These are phyloP conservation scores for Tupiocoris notatus DNA, from an alignment of 2,888 invertebrate species.

Conservation along the genomic window DNA sequence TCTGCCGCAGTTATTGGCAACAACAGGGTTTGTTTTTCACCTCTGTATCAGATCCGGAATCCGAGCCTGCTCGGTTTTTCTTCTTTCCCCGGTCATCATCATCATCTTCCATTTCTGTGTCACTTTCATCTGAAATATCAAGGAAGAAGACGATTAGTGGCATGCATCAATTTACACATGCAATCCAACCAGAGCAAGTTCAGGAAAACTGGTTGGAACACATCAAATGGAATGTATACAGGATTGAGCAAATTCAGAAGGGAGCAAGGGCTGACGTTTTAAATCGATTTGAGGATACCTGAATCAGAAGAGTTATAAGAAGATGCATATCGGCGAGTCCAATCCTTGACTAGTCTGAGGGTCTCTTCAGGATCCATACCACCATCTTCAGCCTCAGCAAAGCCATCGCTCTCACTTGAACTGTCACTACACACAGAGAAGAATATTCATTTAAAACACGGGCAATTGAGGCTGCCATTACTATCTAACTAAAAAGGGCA, in stretches of 20 bases:
- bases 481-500: too few species aligned
- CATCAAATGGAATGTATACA: too few species aligned
- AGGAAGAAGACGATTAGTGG: too few species aligned
- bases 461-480: too few species aligned
- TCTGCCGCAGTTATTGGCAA: conserved; percentile 35
- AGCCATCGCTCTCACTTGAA: conserved; percentile 59
- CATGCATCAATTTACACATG: too few species aligned
- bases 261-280: too few species aligned
- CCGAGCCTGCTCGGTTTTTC: conserved; percentile 56
- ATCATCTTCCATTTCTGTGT: conserved; percentile 73
- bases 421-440: conserved; percentile 43
- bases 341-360: conserved; percentile 66
- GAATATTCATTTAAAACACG: too few species aligned
- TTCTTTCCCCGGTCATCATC: conserved; percentile 55
- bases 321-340: conserved; percentile 60
- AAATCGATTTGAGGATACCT: too few species aligned
- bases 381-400: conserved; percentile 67
- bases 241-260: too few species aligned
- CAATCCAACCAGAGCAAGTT: too few species aligned
- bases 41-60: conserved; percentile 70
- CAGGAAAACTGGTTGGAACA: too few species aligned
- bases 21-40: conserved; percentile 57
- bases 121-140: conserved; percentile 61
- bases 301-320: conserved; percentile 33
- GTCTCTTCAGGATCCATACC: conserved; percentile 67